A percentile compares a stretch with the other conserved stretches of the same genome.
Conservation (phyloP, 2,113 vertebrate genomes). For the Litocranius walleri region DNA sequence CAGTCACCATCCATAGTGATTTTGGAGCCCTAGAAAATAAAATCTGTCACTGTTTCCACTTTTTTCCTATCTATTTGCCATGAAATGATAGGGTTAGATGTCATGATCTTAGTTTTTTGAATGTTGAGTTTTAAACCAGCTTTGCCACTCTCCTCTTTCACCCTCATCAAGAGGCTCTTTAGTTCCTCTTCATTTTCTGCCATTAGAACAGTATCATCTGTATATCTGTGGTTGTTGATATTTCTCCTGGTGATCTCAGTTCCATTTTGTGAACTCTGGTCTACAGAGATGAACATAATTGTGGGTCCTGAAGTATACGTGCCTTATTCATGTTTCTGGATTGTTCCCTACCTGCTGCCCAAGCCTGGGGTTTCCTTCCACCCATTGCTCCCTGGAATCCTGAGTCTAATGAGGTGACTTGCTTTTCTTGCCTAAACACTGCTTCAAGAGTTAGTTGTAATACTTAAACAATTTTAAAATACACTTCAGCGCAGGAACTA, state of each 20-base stretch:
- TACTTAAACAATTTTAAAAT: neutral
- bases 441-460: neutral
- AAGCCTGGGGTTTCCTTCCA: neutral
- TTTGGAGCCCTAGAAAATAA: neutral
- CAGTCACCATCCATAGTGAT: neutral
- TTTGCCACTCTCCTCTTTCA: neutral
- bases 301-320: fast-evolving
- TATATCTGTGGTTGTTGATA: neutral
- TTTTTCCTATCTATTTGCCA: neutral
- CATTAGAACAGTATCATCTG: neutral
- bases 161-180: neutral
- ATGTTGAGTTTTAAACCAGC: neutral
- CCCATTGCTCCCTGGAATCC: neutral
- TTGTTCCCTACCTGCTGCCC: neutral
- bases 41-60: neutral
- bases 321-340: neutral
- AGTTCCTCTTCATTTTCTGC: neutral
- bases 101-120: neutral
- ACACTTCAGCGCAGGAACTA: neutral
- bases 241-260: neutral
- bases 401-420: neutral
- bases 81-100: neutral
- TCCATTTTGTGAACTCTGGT: neutral
- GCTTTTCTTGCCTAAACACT: neutral
- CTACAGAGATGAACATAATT: neutral